A percentile compares a stretch with the other conserved stretches of the same genome.
These are phyloP conservation scores for Periparus ater DNA, from an alignment of 2,797 vertebrate species.

Conservation along the genomic window DNA sequence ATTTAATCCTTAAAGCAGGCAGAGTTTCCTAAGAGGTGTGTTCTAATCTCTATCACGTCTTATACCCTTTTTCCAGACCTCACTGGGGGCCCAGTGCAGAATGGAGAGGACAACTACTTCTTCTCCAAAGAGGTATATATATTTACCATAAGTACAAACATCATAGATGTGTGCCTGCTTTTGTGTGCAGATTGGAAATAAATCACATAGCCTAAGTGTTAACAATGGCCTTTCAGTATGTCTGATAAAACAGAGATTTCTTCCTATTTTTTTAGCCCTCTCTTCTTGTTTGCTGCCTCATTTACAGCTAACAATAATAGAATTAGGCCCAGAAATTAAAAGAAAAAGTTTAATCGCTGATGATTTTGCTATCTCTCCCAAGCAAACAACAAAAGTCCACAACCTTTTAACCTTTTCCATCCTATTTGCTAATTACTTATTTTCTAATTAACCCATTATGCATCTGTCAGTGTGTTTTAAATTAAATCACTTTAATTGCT, in stretches of 20 bases:
- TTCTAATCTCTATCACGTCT: neutral
- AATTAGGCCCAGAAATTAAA: slow-evolving; percentile 42
- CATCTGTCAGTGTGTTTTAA: slow-evolving; percentile 60
- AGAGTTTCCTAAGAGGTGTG: neutral
- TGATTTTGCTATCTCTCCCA: slow-evolving; percentile 21
- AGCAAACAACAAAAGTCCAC: slow-evolving; percentile 47
- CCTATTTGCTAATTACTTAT: slow-evolving; percentile 63
- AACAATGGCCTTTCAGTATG: slow-evolving; percentile 38
- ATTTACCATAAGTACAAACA: neutral
- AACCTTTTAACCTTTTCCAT: slow-evolving; percentile 65
- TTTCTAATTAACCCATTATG: slow-evolving; percentile 67
- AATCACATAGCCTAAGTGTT: neutral
- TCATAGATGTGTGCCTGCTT: neutral
- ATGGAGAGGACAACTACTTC: neutral
- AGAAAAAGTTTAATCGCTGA: slow-evolving; percentile 40
- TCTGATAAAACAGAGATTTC: neutral
- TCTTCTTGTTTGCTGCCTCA: slow-evolving; percentile 39
- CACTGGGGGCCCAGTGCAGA: neutral
- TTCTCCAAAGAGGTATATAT: neutral
- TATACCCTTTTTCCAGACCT: neutral
- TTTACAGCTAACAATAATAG: slow-evolving; percentile 33
- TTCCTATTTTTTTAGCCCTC: neutral
- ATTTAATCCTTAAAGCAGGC: neutral
- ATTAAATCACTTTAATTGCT: slow-evolving; percentile 66
- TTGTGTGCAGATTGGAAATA: neutral